phyloP scores from a whole-genome alignment of 2,797 vertebrate genomes.

The Hoplostethus mediterraneus region DNA sequence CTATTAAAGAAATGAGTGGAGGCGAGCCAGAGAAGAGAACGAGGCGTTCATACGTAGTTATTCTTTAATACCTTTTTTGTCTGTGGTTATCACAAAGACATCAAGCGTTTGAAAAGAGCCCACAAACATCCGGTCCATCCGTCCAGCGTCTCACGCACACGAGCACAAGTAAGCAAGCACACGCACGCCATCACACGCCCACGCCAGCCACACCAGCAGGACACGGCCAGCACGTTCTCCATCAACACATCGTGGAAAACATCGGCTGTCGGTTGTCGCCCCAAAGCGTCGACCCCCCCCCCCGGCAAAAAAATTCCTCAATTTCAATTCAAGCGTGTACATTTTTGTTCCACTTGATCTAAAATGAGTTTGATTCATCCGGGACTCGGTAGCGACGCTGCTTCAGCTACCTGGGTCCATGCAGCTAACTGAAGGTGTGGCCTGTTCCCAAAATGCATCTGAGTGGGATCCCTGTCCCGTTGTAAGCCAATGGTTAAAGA shows the following conservation, averaged over 20 bases:
- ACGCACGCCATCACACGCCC: constrained; percentile 2
- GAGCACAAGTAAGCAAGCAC: constrained; percentile 1
- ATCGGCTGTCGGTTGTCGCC: background rate
- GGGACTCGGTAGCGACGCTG: too few species aligned
- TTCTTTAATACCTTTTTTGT: constrained; percentile 70
- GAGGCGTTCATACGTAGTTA: constrained; percentile 41
- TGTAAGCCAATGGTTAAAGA: background rate
- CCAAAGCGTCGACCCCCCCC: background rate
- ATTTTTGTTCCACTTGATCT: background rate
- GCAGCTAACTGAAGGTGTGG: too few species aligned
- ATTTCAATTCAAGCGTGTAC: background rate
- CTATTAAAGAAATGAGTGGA: too few species aligned
- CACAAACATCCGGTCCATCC: constrained; percentile 45
- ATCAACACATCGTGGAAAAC: background rate
- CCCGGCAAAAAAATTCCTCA: background rate
- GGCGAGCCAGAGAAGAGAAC: background rate
- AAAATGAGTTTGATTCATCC: background rate
- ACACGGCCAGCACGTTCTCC: background rate
- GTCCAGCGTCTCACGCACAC: constrained; percentile 20
- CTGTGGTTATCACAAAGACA: constrained; percentile 71
- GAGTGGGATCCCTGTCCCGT: background rate
- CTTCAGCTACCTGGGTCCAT: too few species aligned
- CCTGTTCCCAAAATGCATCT: background rate
- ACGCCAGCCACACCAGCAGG: background rate
- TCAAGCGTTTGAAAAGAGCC: constrained; percentile 66